Conservation (phyloP, 53 echinoderm and acorn worm species). For the Zoroaster sp. region DNA sequence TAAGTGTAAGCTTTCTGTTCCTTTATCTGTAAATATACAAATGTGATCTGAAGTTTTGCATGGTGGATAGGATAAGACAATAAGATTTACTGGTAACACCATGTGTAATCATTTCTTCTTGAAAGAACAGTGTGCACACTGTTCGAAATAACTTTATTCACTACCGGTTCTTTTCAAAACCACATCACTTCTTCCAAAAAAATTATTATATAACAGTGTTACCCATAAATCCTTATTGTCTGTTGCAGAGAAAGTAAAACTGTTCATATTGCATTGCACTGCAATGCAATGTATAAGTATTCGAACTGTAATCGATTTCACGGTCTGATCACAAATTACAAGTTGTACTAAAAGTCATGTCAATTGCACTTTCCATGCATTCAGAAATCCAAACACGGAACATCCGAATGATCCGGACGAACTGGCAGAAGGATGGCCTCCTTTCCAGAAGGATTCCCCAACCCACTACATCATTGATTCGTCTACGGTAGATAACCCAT, state of each 20-base stretch:
- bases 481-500: conserved; percentile 53
- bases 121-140: too few relatives aligned
- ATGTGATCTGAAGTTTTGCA: neutral
- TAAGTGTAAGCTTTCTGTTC: conserved; percentile 6
- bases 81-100: too few relatives aligned
- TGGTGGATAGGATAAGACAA: neutral
- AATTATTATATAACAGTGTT: neutral
- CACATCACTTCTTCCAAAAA: neutral
- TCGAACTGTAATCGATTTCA: too few relatives aligned
- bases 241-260: too few relatives aligned
- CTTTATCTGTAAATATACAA: neutral
- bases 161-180: neutral
- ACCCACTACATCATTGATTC: conserved; percentile 60
- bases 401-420: conserved; percentile 53
- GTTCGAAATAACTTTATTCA: too few relatives aligned
- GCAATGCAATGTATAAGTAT: too few relatives aligned
- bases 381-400: conserved; percentile 66
- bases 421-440: conserved; percentile 66
- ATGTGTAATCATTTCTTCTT: too few relatives aligned
- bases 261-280: too few relatives aligned
- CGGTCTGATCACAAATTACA: too few relatives aligned
- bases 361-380: too few relatives aligned
- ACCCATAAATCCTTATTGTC: too few relatives aligned
- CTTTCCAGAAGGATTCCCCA: conserved; percentile 61
- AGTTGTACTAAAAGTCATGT: too few relatives aligned